phyloP scores from a whole-genome alignment of 1,140 invertebrate species.

The Adoxophyes honmai region DNA sequence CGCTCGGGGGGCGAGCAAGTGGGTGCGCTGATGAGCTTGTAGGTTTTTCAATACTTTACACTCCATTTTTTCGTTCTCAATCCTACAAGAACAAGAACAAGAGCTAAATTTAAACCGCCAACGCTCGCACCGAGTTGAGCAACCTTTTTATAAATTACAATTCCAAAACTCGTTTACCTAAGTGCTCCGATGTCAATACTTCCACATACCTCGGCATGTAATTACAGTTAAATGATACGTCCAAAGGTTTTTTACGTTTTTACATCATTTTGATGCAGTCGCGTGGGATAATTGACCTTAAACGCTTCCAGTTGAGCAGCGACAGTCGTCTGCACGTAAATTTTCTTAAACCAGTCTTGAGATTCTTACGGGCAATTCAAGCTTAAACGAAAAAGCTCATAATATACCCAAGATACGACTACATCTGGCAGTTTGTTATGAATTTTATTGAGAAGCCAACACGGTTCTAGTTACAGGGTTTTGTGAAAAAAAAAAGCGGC shows the following conservation, averaged over 20 bases:
- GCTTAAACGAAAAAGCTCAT: constrained; percentile 74
- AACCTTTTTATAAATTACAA: neutral
- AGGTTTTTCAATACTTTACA: constrained; percentile 2
- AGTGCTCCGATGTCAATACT: neutral
- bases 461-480: constrained; percentile 65
- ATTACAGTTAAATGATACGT: neutral
- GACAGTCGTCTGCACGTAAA: constrained; percentile 21
- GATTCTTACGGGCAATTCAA: constrained; percentile 27
- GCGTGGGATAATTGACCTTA: constrained; percentile 25
- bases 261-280: neutral
- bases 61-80: neutral
- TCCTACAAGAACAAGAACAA: neutral
- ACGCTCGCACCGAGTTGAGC: neutral
- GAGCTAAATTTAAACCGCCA: neutral
- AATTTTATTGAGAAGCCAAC: constrained; percentile 73
- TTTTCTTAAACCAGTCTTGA: constrained; percentile 29
- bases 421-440: constrained; percentile 75
- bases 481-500: constrained; percentile 56
- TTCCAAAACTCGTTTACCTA: neutral
- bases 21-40: constrained; percentile 18
- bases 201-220: neutral
- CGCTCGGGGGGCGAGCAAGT: constrained; percentile 29
- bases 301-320: constrained; percentile 12
- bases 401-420: constrained; percentile 75
- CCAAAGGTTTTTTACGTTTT: neutral